Percentiles rank a stretch among this genome's conserved stretches.
Evolutionary conservation across 2,888 invertebrate species (phyloP).

Genomic region (Dendrolimus houi): DNA sequence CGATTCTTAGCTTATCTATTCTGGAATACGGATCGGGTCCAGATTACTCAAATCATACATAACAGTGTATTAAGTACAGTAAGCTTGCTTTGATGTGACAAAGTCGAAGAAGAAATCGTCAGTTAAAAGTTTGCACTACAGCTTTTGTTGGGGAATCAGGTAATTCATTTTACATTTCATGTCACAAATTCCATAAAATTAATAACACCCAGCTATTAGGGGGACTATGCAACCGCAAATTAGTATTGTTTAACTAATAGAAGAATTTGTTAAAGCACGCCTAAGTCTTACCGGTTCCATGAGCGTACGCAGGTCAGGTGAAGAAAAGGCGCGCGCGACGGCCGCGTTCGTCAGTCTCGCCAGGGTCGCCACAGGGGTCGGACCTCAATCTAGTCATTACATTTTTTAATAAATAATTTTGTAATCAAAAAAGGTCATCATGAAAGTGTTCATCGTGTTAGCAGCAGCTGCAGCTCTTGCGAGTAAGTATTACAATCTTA

Average conservation of each 20-base stretch:
- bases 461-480: conserved; percentile 62
- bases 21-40: too few species aligned
- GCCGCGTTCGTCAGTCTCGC: conserved; percentile 57
- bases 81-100: too few species aligned
- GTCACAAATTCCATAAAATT: too few species aligned
- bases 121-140: too few species aligned
- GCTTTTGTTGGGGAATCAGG: too few species aligned
- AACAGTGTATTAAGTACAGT: too few species aligned
- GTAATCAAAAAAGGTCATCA: conserved; percentile 54
- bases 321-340: conserved; percentile 70
- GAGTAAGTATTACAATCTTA: conserved; percentile 47
- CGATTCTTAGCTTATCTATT: too few species aligned
- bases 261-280: conserved; percentile 58
- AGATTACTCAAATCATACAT: too few species aligned
- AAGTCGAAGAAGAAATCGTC: too few species aligned
- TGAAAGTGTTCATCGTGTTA: conserved; percentile 73
- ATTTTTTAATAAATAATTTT: conserved; percentile 30
- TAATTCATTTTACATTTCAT: too few species aligned
- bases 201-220: conserved; percentile 12
- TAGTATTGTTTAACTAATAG: conserved; percentile 51
- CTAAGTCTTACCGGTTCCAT: conserved; percentile 63
- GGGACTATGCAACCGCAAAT: conserved; percentile 31
- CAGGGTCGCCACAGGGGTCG: conserved; percentile 62
- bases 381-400: conserved; percentile 70
- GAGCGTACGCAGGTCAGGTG: conserved; percentile 48